These are phyloP conservation scores for Hirundo rustica DNA, from an alignment of 2,797 vertebrate genomes.

Conservation along the genomic window DNA sequence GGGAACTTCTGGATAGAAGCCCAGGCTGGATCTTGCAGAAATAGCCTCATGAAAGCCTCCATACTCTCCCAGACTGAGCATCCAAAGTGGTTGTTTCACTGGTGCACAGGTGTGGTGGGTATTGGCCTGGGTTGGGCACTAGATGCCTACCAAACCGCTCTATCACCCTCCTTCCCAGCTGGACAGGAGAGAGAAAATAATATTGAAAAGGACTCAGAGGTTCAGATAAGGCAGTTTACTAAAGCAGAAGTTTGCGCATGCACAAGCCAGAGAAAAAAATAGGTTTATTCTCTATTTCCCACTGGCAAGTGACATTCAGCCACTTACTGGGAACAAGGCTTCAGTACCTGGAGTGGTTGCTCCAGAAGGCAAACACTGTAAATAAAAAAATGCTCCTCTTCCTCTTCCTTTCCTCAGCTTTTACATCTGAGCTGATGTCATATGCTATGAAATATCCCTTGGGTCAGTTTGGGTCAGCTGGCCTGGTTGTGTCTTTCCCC, in stretches of 20 bases:
- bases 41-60: rapidly evolving
- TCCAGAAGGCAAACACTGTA: not conserved
- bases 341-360: not conserved
- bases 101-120: not conserved
- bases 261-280: not conserved
- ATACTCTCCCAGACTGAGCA: not conserved
- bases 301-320: rapidly evolving
- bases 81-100: rapidly evolving
- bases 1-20: not conserved
- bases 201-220: not conserved
- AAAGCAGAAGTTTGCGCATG: not conserved
- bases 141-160: not conserved
- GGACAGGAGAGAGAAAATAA: not conserved
- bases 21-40: not conserved
- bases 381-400: not conserved
- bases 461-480: not conserved
- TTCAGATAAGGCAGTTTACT: not conserved
- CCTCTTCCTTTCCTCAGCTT: not conserved
- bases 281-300: not conserved
- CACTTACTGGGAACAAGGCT: not conserved
- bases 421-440: not conserved
- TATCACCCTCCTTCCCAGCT: not conserved
- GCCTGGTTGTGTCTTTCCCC: not conserved
- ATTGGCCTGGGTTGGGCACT: not conserved
- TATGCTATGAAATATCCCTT: not conserved